A percentile compares a stretch with the other conserved stretches of the same genome.
Conservation (phyloP, 2,797 vertebrate genomes). For the Mionectes olivaceus region DNA sequence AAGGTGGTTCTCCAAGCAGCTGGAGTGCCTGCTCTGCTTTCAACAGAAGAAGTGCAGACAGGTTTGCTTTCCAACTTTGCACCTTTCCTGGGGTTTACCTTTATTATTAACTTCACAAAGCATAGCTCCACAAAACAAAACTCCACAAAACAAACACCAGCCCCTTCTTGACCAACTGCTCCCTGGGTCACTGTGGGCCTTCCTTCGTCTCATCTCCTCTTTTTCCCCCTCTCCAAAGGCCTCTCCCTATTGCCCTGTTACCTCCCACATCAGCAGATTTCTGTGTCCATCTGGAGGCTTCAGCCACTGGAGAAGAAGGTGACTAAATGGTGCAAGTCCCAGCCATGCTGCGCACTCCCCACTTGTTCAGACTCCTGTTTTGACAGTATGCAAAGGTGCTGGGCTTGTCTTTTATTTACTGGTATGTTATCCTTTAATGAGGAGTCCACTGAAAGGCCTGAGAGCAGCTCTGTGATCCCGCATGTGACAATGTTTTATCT, state of each 20-base stretch:
- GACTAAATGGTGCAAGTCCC: neutral
- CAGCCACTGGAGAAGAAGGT: neutral
- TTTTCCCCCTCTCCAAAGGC: neutral
- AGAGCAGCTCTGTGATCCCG: neutral
- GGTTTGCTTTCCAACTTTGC: neutral
- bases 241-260: neutral
- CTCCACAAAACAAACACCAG: neutral
- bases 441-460: neutral
- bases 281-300: neutral
- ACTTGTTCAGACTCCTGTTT: neutral
- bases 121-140: neutral
- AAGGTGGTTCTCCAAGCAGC: neutral
- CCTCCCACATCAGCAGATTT: neutral
- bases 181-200: fast-evolving
- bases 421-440: neutral
- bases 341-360: neutral
- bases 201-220: neutral
- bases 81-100: neutral
- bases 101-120: neutral
- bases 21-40: neutral
- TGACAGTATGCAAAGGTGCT: fast-evolving
- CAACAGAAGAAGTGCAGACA: neutral
- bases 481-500: neutral
- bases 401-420: neutral
- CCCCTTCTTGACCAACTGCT: neutral